These are phyloP conservation scores for Novumbra hubbsi DNA, from an alignment of 2,797 vertebrate genomes.

Conservation along the genomic window DNA sequence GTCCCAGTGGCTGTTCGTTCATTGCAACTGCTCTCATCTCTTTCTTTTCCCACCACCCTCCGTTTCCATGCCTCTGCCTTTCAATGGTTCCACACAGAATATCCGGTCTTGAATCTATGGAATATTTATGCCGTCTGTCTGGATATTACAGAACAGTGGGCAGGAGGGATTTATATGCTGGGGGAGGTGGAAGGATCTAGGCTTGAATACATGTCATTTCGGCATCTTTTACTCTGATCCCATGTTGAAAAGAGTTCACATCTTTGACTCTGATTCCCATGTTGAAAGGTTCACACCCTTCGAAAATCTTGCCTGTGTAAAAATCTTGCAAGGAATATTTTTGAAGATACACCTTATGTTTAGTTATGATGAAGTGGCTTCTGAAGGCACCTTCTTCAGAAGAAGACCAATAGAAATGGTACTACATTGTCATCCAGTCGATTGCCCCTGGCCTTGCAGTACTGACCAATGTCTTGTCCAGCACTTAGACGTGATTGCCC, in stretches of 20 bases:
- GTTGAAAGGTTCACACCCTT: too few relatives aligned
- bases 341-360: not conserved
- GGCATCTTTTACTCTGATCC: too few relatives aligned
- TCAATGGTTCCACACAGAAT: not conserved
- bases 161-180: not conserved
- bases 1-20: slow-evolving; percentile 11
- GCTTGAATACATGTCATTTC: too few relatives aligned
- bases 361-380: not conserved
- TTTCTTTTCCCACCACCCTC: slow-evolving; percentile 21
- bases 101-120: not conserved
- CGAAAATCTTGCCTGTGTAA: not conserved
- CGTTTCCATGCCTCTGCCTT: not conserved
- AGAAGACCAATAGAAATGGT: slow-evolving; percentile 13
- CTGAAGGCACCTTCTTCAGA: not conserved
- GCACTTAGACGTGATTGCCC: slow-evolving; percentile 51
- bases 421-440: slow-evolving; percentile 28
- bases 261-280: too few relatives aligned
- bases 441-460: slow-evolving; percentile 16
- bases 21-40: slow-evolving; percentile 1
- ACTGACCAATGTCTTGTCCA: slow-evolving; percentile 52
- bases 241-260: too few relatives aligned
- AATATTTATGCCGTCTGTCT: not conserved
- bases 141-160: not conserved
- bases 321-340: not conserved
- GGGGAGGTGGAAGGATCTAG: too few relatives aligned